Evolutionary conservation across 2,888 invertebrate species (phyloP).

Genomic region (Sminthurides aquaticus): DNA sequence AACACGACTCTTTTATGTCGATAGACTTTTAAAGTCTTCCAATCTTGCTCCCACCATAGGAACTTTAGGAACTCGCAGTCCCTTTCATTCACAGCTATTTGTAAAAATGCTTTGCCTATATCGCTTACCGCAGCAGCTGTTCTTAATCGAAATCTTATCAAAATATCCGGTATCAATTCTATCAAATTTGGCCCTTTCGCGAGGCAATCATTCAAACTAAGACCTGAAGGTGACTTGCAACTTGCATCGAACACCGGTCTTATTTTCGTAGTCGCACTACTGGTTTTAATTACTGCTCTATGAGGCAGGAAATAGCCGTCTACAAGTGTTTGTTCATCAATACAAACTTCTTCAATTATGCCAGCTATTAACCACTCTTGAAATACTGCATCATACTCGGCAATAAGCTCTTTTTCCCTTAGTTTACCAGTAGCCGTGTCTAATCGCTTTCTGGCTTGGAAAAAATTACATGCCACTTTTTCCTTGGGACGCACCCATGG

Average conservation of each 20-base stretch:
- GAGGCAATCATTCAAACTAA: constrained; percentile 40
- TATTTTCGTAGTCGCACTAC: constrained; percentile 38
- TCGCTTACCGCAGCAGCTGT: constrained; percentile 39
- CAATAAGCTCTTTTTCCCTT: not conserved
- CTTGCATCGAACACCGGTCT: constrained; percentile 32
- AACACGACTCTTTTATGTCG: constrained; percentile 22
- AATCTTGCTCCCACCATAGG: constrained; percentile 35
- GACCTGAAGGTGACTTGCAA: too few species aligned
- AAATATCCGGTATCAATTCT: too few species aligned
- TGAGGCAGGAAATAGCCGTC: too few species aligned
- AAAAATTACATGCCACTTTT: too few species aligned
- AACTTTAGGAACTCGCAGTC: constrained; percentile 44
- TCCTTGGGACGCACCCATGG: too few species aligned
- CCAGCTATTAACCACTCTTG: too few species aligned
- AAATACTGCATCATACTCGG: constrained; percentile 15
- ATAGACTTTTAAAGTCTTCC: not conserved
- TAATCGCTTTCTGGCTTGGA: too few species aligned
- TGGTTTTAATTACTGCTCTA: constrained; percentile 37
- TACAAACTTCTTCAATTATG: too few species aligned
- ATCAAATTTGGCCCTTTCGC: constrained; percentile 33
- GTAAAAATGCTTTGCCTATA: constrained; percentile 44
- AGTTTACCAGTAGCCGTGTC: too few species aligned
- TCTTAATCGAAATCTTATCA: constrained; percentile 24
- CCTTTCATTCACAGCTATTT: too few species aligned
- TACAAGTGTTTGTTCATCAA: too few species aligned